Percentiles rank a stretch among this genome's conserved stretches.
Evolutionary conservation across 53 echinoderm and acorn worm species (phyloP).

Genomic region (Holothuria leucospilota): DNA sequence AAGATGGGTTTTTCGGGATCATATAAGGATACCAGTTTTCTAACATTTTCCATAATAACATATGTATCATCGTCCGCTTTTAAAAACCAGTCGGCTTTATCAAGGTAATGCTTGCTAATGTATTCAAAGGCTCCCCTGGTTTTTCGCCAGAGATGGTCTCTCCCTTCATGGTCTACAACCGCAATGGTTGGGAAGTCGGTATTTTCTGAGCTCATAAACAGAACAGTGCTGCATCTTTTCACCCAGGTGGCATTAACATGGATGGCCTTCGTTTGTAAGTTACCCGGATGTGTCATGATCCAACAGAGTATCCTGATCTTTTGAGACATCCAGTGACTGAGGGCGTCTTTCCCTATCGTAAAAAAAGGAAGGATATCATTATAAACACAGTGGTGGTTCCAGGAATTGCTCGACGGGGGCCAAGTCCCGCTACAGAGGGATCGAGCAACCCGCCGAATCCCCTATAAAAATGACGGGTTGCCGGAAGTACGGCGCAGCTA

Average conservation of each 20-base stretch:
- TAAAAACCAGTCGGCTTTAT: slow-evolving; percentile 24
- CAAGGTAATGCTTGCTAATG: slow-evolving; percentile 72
- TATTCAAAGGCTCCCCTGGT: slow-evolving; percentile 73
- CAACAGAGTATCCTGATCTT: slow-evolving; percentile 80
- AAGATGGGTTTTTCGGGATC: slow-evolving; percentile 59
- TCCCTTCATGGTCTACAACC: slow-evolving; percentile 72
- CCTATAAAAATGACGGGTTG: too few relatives aligned
- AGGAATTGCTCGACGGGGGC: too few relatives aligned
- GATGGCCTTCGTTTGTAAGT: slow-evolving; percentile 69
- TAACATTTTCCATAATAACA: slow-evolving; percentile 80
- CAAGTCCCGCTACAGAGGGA: too few relatives aligned
- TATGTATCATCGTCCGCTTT: slow-evolving; percentile 17
- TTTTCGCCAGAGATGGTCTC: slow-evolving; percentile 80
- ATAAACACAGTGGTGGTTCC: too few relatives aligned
- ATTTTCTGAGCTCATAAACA: slow-evolving; percentile 68
- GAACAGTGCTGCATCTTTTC: slow-evolving; percentile 76
- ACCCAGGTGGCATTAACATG: slow-evolving; percentile 89
- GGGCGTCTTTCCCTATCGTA: slow-evolving; percentile 73
- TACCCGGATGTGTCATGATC: slow-evolving; percentile 82
- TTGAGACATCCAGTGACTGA: slow-evolving; percentile 62
- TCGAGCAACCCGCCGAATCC: too few relatives aligned
- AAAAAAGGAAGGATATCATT: slow-evolving; percentile 24
- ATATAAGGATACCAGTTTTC: slow-evolving; percentile 73
- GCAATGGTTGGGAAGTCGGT: slow-evolving; percentile 9
- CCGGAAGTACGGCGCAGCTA: too few relatives aligned